Evolutionary conservation across 1,140 invertebrate genomes (phyloP).

Genomic region (Drosophila neocordata): DNA sequence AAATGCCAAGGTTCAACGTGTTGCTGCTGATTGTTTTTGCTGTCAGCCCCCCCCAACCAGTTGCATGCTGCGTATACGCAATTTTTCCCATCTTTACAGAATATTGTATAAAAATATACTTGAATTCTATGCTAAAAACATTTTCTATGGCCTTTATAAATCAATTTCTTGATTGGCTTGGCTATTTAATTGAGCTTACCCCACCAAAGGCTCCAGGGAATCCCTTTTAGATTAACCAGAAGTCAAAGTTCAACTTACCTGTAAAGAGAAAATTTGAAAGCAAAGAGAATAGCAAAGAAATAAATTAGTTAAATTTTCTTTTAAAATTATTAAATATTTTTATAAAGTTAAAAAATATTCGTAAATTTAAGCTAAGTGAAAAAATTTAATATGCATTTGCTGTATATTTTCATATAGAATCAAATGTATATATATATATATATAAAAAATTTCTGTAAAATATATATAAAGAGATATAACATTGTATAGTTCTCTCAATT

Average conservation of each 20-base stretch:
- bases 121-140: constrained; percentile 1
- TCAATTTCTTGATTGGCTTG: neutral
- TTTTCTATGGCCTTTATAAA: neutral
- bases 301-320: neutral
- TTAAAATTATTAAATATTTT: neutral
- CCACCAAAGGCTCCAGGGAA: neutral
- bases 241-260: constrained; percentile 53
- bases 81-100: constrained; percentile 1
- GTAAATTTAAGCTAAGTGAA: too few species aligned
- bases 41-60: constrained; percentile 32
- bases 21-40: constrained; percentile 66
- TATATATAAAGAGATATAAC: too few species aligned
- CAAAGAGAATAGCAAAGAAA: constrained; percentile 14
- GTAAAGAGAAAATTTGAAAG: constrained; percentile 29
- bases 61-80: constrained; percentile 64
- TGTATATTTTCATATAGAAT: too few species aligned
- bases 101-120: neutral
- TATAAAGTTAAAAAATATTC: too few species aligned
- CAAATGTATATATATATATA: too few species aligned
- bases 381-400: too few species aligned
- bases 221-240: neutral
- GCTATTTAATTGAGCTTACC: constrained; percentile 28
- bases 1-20: constrained; percentile 70
- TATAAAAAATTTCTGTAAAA: too few species aligned
- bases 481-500: too few species aligned